A percentile compares a stretch with the other conserved stretches of the same genome.
Evolutionary conservation across 1,140 invertebrate species (phyloP).

Genomic region (Orchestia grillus): DNA sequence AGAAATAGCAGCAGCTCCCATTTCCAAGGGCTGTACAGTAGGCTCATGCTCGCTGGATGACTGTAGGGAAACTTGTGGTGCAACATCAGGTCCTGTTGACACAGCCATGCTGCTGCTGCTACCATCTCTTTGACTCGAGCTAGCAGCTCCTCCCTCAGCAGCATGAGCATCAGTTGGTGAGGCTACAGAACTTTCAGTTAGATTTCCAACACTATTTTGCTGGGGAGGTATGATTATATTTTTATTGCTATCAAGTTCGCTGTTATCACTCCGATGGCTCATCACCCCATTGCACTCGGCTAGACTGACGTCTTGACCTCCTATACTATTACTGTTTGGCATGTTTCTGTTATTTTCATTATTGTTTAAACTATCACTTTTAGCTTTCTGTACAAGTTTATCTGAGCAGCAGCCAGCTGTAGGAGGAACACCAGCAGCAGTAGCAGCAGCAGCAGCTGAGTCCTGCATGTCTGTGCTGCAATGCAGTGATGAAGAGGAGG

Average conservation of each 20-base stretch:
- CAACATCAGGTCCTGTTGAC: background rate
- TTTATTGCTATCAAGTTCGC: conserved; percentile 1
- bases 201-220: background rate
- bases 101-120: background rate
- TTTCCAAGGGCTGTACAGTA: background rate
- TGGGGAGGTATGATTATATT: background rate
- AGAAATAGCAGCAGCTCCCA: background rate
- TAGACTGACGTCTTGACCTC: background rate
- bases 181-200: background rate
- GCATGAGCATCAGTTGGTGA: background rate
- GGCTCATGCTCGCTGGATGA: background rate
- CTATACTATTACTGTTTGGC: background rate
- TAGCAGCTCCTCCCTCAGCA: background rate
- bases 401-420: background rate
- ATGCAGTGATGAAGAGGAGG: background rate
- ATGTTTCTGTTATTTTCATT: conserved; percentile 19
- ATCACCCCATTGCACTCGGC: background rate
- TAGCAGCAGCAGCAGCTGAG: background rate
- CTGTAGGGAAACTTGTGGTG: background rate
- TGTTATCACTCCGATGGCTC: background rate
- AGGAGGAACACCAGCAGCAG: background rate
- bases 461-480: conserved; percentile 24
- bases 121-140: background rate
- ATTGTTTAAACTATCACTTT: conserved; percentile 16
- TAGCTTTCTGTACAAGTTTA: conserved; percentile 34